Base-by-base conservation (phyloP, 2,888 invertebrate species). In the Apotomis capreana region DNA sequence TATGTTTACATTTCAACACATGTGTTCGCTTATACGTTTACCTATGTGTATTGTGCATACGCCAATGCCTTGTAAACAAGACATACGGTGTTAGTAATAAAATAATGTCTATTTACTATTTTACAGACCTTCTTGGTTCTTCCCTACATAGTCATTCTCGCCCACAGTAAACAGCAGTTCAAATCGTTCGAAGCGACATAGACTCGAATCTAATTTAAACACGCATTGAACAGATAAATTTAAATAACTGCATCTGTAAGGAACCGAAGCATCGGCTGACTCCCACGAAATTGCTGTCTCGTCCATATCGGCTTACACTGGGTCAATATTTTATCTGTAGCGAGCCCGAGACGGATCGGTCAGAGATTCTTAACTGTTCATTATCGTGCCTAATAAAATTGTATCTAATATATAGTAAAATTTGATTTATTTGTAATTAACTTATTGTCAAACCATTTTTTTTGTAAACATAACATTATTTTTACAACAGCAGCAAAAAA, bases 251-350 rank as follows among this genome's bases (percentile, higher is more conserved):
- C 70, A 67, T 44, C 13, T 67, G 49, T 61, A 67, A 61, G 70
- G 67, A 61, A 61, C 44, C 67, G 26, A 67, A 61, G 60, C 54
- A 51, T 62, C 46, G 36, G 51, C 15, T 36, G 36, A 55, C 67
- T 67, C 67, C 49, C 61, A 71, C 70, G 61, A 71, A 67, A 71
- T 71, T 55, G 57, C 70, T 54, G 65, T 57, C 70, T 61, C 70
- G 40, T 51, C 67, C 65, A 70, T 51, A 37, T 54, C 55, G 59
- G 36, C 70, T 15, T 15, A 57, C 68, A 68, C 57, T 62, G 49
- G 71, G 71, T 72, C 68, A 72, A 72, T 72, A 63, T 71, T 70
- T 71, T 67, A 62, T 68, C 62, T 62, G 44, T 68, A 72, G 68
- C 58, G 44, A 52, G 9, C 44, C 68, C 68, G 62, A 40, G 62